phyloP scores from a whole-genome alignment of 2,888 invertebrate genomes.

The Gymnosoma rotundatum region DNA sequence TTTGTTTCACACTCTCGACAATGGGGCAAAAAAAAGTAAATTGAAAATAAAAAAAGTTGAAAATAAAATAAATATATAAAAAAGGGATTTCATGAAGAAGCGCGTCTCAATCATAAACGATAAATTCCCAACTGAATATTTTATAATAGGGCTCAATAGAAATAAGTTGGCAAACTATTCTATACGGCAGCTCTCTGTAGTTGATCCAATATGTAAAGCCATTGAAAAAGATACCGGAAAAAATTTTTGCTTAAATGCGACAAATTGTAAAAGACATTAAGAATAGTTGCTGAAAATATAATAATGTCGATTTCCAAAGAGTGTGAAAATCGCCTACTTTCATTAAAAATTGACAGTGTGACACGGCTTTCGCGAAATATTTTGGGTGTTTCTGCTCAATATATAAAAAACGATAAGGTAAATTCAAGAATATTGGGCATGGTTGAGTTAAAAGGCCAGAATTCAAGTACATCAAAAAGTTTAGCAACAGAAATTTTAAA shows the following conservation, averaged over 20 bases:
- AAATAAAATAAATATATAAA: too few species aligned
- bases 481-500: constrained; percentile 12
- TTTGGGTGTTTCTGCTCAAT: constrained; percentile 18
- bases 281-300: constrained; percentile 56
- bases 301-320: neutral
- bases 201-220: too few species aligned
- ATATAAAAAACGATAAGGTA: constrained; percentile 6
- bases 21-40: too few species aligned
- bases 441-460: constrained; percentile 56
- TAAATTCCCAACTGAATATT: too few species aligned
- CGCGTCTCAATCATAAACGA: too few species aligned
- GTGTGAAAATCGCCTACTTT: constrained; percentile 3
- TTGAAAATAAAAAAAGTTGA: too few species aligned
- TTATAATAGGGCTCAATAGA: too few species aligned
- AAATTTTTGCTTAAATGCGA: too few species aligned
- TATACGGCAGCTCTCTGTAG: neutral
- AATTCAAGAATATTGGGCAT: constrained; percentile 59
- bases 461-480: constrained; percentile 44
- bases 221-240: too few species aligned
- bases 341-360: constrained; percentile 1
- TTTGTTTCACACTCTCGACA: too few species aligned
- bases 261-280: constrained; percentile 59
- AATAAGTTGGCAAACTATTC: too few species aligned
- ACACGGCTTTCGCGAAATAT: constrained; percentile 2
- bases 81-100: too few species aligned